Conservation (phyloP, 92 coral and sea anemone species). For the Galaxea fascicularis region DNA sequence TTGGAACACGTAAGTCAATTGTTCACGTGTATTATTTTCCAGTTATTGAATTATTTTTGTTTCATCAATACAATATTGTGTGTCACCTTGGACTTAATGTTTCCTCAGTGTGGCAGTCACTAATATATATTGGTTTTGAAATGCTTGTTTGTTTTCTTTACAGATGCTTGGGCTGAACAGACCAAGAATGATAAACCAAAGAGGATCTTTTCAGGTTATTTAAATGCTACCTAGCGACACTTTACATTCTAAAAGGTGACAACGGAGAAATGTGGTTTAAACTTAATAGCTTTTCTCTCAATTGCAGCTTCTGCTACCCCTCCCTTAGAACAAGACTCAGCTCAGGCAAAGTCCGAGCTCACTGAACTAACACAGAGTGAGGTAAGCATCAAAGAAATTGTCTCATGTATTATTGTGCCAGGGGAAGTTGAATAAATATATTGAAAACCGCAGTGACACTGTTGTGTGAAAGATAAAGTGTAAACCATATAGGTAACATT, state of each 20-base stretch:
- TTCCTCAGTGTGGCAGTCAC: too few relatives aligned
- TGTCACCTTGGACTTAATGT: too few relatives aligned
- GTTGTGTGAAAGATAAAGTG: too few relatives aligned
- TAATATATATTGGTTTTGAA: neutral
- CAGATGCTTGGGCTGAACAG: constrained; percentile 93
- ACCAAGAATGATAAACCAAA: constrained; percentile 34
- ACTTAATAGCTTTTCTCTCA: neutral
- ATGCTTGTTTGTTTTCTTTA: neutral
- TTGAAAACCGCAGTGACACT: neutral
- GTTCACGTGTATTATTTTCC: too few relatives aligned
- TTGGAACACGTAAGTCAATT: too few relatives aligned
- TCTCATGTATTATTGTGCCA: neutral
- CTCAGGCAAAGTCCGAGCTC: neutral
- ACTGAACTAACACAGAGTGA: neutral
- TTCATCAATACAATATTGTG: too few relatives aligned
- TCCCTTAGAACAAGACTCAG: neutral
- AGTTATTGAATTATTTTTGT: neutral
- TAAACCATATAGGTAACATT: too few relatives aligned
- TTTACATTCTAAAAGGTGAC: neutral
- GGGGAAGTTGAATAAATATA: neutral
- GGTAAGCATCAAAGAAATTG: neutral
- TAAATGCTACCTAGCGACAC: neutral
- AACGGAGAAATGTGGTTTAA: neutral
- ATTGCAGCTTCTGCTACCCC: neutral
- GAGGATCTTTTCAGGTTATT: constrained; percentile 69